These are phyloP conservation scores for Centropyge bicolor DNA, from an alignment of 2,797 vertebrate species.

Conservation along the genomic window DNA sequence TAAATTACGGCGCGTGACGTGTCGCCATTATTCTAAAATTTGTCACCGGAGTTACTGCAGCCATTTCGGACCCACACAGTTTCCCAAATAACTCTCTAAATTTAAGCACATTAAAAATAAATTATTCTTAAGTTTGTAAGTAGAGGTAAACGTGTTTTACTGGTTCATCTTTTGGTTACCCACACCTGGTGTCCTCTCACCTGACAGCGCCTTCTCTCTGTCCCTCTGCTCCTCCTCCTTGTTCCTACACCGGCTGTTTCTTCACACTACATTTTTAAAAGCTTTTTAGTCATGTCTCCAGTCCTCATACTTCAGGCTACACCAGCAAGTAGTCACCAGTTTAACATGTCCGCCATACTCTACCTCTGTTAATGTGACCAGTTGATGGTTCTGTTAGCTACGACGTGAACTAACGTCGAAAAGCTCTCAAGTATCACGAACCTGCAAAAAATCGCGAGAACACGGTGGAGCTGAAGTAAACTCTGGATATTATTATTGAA, in stretches of 20 bases:
- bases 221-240: neutral
- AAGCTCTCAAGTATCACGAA: neutral
- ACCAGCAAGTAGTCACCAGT: neutral
- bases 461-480: rapidly evolving
- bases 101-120: too few species aligned
- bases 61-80: neutral
- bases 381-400: too few species aligned
- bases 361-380: too few species aligned
- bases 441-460: neutral
- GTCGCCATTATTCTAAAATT: too few species aligned
- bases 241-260: neutral
- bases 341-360: neutral
- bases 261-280: neutral
- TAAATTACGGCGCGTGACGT: too few species aligned
- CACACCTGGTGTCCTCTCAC: neutral
- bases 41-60: neutral
- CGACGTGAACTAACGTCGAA: neutral
- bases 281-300: neutral
- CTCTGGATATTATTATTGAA: neutral
- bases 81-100: too few species aligned
- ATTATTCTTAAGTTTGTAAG: too few species aligned
- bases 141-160: too few species aligned
- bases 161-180: too few species aligned
- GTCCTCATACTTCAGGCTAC: neutral
- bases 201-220: neutral